Base-by-base conservation (phyloP, 2,113 vertebrate species). In the Barbus barbus region DNA sequence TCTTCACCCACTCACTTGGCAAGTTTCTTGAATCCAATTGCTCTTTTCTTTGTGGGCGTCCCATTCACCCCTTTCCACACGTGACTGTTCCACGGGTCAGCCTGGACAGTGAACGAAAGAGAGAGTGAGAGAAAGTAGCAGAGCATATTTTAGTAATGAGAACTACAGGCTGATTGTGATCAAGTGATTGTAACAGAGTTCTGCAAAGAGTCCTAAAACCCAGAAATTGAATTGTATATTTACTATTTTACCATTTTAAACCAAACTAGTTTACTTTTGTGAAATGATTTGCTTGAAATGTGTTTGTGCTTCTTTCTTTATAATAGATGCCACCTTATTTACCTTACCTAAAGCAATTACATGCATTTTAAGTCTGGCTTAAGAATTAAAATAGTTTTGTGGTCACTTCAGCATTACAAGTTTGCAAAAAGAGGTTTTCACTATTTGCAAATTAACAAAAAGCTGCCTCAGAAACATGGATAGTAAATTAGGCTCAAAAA, bases 21-120 rank as follows among this genome's bases (percentile, higher is more conserved):
- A 72, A 99, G 92, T 90, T 99, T 99, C 93, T 99, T 99, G 90
- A 99, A 99, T 89, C 98, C 97, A 1, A 99, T 99, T 80, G 97
- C 94, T 90, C 97, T 94, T 86, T 97, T 97, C 93, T 98, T 99
- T n/a, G 97, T 98, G 22, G 97, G 97, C 0, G 98, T 99, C 38
- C 97, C 97, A 0, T 99, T 99, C 89, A 96, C 94, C 5, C 96
- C 97, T 91, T 98, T 99, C 97, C 97, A 99, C 88, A 98, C 67
- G 0, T 99, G 94, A 8, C 95, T 97, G 89, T 97, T 96, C 98
- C 98, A 99, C 3, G 98, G 96, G 86, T 99, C 98, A 0, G 95
- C 85, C 98, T 99, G 87, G 82, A 58, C 74, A 51, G 33, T 83
- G 48, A 56, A 51, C 60, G 31, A 73, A 71, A 18, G 87, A 22